Evolutionary conservation across 2,888 invertebrate genomes (phyloP).

Genomic region (Hypsopygia costalis): DNA sequence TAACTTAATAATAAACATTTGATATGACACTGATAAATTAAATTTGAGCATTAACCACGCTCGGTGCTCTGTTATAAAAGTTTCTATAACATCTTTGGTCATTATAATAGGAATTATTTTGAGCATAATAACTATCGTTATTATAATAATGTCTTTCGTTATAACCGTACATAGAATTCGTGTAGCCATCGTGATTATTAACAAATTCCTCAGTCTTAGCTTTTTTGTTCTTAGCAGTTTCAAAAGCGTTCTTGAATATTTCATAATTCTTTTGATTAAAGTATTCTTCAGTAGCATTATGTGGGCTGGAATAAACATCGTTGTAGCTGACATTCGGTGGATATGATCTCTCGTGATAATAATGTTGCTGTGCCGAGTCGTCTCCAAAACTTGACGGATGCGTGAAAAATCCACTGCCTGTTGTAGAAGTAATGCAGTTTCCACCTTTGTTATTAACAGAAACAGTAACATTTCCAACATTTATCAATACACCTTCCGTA

Average conservation of each 20-base stretch:
- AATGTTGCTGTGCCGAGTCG: conserved; percentile 46
- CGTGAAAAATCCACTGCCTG: conserved; percentile 72
- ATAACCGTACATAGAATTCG: conserved; percentile 42
- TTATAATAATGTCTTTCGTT: conserved; percentile 50
- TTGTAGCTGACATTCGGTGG: conserved; percentile 27
- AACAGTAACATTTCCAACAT: conserved; percentile 88
- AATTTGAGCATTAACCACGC: conserved; percentile 65
- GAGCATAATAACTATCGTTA: conserved; percentile 44
- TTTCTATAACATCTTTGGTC: conserved; percentile 65
- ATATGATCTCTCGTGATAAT: conserved; percentile 42
- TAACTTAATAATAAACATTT: too few relatives aligned
- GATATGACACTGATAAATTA: conserved; percentile 24
- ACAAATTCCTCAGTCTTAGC: conserved; percentile 42
- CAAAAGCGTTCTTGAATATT: conserved; percentile 81
- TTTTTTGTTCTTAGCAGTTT: conserved; percentile 58
- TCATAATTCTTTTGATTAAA: conserved; percentile 79
- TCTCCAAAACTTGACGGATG: conserved; percentile 62
- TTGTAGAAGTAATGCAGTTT: conserved; percentile 84
- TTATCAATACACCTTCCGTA: conserved; percentile 82
- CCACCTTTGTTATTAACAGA: conserved; percentile 87
- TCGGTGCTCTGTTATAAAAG: conserved; percentile 54
- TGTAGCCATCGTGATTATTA: conserved; percentile 36
- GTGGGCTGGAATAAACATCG: conserved; percentile 29
- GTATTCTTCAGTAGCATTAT: conserved; percentile 46
- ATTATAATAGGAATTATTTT: conserved; percentile 54